Conservation (phyloP, 1,140 invertebrate genomes). For the Antheraea pernyi region DNA sequence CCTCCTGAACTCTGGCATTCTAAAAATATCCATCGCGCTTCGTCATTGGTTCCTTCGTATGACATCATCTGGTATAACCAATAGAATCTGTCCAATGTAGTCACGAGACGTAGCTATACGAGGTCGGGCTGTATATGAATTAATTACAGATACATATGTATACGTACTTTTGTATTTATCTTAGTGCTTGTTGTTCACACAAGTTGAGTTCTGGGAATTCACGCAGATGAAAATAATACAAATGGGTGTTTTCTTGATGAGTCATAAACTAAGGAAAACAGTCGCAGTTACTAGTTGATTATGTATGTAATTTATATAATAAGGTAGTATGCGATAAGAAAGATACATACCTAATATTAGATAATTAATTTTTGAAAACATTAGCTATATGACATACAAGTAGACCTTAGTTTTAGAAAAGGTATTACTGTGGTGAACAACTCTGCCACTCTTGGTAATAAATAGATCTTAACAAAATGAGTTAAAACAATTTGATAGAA, state of each 20-base stretch:
- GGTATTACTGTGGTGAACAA: no score
- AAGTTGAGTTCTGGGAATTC: conserved; percentile 25
- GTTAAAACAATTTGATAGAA: no score
- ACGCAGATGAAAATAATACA: conserved; percentile 23
- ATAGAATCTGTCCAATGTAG: conserved; percentile 37
- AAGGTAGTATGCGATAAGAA: no score
- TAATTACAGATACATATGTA: conserved; percentile 23
- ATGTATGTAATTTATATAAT: no score
- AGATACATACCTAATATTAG: no score
- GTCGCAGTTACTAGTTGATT: background rate
- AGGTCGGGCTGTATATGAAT: conserved; percentile 8
- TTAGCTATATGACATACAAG: no score
- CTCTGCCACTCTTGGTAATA: no score
- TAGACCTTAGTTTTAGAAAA: no score
- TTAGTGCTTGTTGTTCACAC: conserved; percentile 12
- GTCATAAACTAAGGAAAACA: conserved; percentile 17
- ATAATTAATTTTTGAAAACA: no score
- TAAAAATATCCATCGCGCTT: conserved; percentile 60
- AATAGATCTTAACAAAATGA: no score
- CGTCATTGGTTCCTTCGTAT: conserved; percentile 50
- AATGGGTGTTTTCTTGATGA: conserved; percentile 25
- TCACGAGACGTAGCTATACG: conserved; percentile 57
- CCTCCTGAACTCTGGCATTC: conserved; percentile 46
- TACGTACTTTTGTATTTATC: conserved; percentile 17
- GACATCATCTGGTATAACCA: conserved; percentile 62